A percentile compares a stretch with the other conserved stretches of the same genome.
These are phyloP conservation scores for Moxostoma hubbsi DNA, from an alignment of 2,797 vertebrate species.

Conservation along the genomic window DNA sequence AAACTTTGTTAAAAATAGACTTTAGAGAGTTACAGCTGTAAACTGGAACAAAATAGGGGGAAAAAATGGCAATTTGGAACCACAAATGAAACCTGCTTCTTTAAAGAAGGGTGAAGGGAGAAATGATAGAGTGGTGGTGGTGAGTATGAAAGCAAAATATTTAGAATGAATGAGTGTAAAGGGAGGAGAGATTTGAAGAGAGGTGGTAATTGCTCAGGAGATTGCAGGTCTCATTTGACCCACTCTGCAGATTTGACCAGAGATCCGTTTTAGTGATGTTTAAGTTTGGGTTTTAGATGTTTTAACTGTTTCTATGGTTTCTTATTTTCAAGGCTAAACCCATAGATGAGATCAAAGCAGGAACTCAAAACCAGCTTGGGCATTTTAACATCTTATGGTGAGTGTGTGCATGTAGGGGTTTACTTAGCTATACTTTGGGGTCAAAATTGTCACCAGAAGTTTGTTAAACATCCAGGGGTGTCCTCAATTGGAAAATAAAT, in stretches of 20 bases:
- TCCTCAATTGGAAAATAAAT: too few species aligned
- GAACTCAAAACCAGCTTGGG: conserved; percentile 22
- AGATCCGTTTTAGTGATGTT: conserved; percentile 30
- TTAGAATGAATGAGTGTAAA: conserved; percentile 23
- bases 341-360: conserved; percentile 39
- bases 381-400: neutral
- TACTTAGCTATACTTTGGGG: too few species aligned
- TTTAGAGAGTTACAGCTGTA: neutral
- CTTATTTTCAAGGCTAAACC: conserved; percentile 9
- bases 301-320: conserved; percentile 43
- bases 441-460: too few species aligned
- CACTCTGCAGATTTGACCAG: conserved; percentile 4
- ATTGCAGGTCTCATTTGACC: conserved; percentile 31
- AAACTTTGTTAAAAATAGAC: neutral
- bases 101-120: conserved; percentile 9
- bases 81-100: neutral
- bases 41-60: conserved; percentile 7
- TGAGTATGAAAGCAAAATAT: conserved; percentile 19
- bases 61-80: neutral
- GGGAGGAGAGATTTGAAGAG: conserved; percentile 3
- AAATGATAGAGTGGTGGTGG: conserved; percentile 14
- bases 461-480: too few species aligned
- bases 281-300: conserved; percentile 22
- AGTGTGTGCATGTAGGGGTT: too few species aligned
- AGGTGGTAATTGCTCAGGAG: conserved; percentile 24